Percentiles rank a stretch among this genome's conserved stretches.
Conservation (phyloP, 2,113 vertebrate genomes). For the Tachysurus vachellii region DNA sequence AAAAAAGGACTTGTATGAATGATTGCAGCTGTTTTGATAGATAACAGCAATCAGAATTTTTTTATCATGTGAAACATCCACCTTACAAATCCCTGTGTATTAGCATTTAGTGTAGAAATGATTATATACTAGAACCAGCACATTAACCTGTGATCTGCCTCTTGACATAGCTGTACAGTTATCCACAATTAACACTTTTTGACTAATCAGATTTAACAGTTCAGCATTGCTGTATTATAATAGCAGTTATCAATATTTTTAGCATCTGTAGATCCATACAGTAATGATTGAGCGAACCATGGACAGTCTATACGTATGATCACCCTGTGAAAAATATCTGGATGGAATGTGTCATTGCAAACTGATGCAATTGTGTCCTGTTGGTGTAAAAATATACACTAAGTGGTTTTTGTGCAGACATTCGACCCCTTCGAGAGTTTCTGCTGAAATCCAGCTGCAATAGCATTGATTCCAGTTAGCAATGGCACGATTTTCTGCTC, state of each 20-base stretch:
- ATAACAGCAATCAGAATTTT: background rate
- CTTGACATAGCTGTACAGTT: background rate
- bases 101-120: background rate
- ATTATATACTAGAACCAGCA: background rate
- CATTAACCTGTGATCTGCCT: background rate
- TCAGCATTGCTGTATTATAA: background rate
- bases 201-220: background rate
- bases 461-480: background rate
- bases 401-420: slow-evolving; percentile 7
- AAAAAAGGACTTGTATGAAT: background rate
- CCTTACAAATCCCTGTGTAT: background rate
- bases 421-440: slow-evolving; percentile 13
- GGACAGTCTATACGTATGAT: background rate
- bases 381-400: slow-evolving; percentile 10
- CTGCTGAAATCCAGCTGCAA: slow-evolving; percentile 21
- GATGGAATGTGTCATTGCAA: slow-evolving; percentile 10
- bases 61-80: background rate
- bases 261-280: background rate
- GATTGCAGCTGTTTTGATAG: background rate
- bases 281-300: background rate
- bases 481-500: background rate
- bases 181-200: background rate
- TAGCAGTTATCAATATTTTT: background rate
- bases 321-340: slow-evolving; percentile 5
- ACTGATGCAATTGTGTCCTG: slow-evolving; percentile 10